Evolutionary conservation across 2,888 invertebrate genomes (phyloP).

Genomic region (Agrotis exclamationis): DNA sequence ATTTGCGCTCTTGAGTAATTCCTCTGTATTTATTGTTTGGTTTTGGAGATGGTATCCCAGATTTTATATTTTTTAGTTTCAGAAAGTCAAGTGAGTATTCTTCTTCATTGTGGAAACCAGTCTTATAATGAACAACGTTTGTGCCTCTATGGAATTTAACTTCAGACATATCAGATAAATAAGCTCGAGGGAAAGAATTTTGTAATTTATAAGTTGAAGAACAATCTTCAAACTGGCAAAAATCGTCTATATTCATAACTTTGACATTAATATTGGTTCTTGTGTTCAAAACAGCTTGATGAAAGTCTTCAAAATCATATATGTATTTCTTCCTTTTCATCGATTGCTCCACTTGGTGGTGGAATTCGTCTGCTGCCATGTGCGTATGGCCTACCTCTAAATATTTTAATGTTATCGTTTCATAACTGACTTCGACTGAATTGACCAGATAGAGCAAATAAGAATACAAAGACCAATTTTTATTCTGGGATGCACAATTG

Average conservation of each 20-base stretch:
- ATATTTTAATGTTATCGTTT: too few species aligned
- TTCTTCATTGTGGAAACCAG: constrained; percentile 5
- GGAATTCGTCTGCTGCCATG: too few species aligned
- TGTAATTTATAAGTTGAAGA: constrained; percentile 2
- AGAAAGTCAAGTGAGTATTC: constrained; percentile 3
- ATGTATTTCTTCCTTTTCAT: constrained; percentile 4
- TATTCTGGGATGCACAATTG: neutral
- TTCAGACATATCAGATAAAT: constrained; percentile 5
- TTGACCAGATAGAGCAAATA: constrained; percentile 2
- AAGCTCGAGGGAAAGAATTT: constrained; percentile 5
- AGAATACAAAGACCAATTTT: neutral
- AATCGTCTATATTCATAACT: neutral
- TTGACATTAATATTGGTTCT: neutral
- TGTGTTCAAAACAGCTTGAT: neutral
- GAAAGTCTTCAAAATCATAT: neutral
- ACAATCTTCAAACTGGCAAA: constrained; percentile 4
- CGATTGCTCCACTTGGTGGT: constrained; percentile 10
- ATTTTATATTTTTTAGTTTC: constrained; percentile 6
- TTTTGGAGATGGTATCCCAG: constrained; percentile 11
- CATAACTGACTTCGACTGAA: constrained; percentile 1
- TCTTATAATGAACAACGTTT: constrained; percentile 1
- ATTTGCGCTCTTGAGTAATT: constrained; percentile 10
- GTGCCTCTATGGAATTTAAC: neutral
- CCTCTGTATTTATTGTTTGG: neutral
- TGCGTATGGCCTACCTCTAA: too few species aligned